Evolutionary conservation across 2,888 invertebrate species (phyloP), one percentile per base, ranked within the genome.

Genomic region (Pediacus dermestoides): DNA sequence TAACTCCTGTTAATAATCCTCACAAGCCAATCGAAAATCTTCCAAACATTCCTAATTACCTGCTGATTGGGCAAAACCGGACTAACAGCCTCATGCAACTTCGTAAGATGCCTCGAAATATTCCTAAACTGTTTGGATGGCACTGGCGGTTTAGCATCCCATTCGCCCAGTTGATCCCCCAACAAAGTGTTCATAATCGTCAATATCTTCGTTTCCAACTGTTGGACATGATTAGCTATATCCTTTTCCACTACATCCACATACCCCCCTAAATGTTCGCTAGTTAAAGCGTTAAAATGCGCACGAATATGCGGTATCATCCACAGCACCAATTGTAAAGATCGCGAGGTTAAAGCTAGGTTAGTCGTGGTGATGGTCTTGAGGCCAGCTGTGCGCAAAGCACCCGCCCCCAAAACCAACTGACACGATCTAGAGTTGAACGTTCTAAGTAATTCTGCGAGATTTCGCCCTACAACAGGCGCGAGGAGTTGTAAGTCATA

Each of bases 311-410:
- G 77, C 1, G 87, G 87, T 60, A 89, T 72, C 48, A 88, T 72
- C 85, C 87, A 88, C 36, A 88, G 70, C 28, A 92, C 75, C 13
- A 92, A 75, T 59, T 91, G 88, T 16, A 92, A 69, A 16, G 89
- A 88, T 53, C 91, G 75, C 8, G 88, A 87, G 0, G 89, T 86
- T 48, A 92, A 70, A 6, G 89, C 94, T 57, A 99, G 74, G 72
- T 96, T 95, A 18, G 89, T 88, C 57, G 91, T 94, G 2, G 95
- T 93, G 49, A 95, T 95, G 14, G 91, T 93, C 71, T 91, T 91
- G 35, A 92, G 72, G 3, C 96, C 96, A 21, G 94, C 94, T 47
- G 92, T 85, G 61, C 91, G 88, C 61, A 97, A 80, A 3, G 99
- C 97, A 26, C 96, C 96, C 23, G 96, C 97, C 26, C 96, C 97